Evolutionary conservation across 1,140 invertebrate species (phyloP), one percentile per base, ranked within the genome.

Genomic region (Conopomorpha cramerella): DNA sequence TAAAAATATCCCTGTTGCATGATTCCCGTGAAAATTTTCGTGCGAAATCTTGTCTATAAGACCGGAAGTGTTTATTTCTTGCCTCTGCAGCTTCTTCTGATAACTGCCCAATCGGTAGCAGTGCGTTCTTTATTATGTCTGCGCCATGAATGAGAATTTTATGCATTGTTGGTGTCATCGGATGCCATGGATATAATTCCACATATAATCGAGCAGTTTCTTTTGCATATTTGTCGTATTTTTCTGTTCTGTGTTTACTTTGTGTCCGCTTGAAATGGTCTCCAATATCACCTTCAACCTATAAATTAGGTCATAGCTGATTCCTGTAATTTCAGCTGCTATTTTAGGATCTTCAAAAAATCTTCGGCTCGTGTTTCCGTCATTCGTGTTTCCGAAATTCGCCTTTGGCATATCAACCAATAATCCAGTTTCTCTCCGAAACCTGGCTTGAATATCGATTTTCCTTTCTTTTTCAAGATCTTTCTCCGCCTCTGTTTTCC

Each of bases 131-230:
- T 19, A 56, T 56, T 16, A 56, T 26, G 8, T 38, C 30, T 17
- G 41, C 10, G 8, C 63, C 63, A 45, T 74, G 63, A 11, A 54
- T 51, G 8, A 70, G 34, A 19, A 59, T 34, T 55, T 59, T 63
- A 27, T 72, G 63, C 6, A 70, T 33, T n/a, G 47, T 44, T 17
- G 52, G 36, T 23, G 58, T 51, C 52, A 71, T 65, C 8, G 36
- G 36, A 41, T 53, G 55, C 52, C 54, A 65, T 3, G 29, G 10
- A 52, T 65, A 66, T 8, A 41, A 30, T 18, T 45, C 2, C 12
- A 67, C 43, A 34, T 45, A 60, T 15, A 45, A 23, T 45, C 37
- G 19, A 27, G 43, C 42, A 33, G 51, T 59, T 45, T 51, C 41
- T 28, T 32, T 31, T 15, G 40, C 36, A 34, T 44, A 66, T 19